phyloP scores from a whole-genome alignment of 2,113 vertebrate genomes.

The Urocitellus parryii region DNA sequence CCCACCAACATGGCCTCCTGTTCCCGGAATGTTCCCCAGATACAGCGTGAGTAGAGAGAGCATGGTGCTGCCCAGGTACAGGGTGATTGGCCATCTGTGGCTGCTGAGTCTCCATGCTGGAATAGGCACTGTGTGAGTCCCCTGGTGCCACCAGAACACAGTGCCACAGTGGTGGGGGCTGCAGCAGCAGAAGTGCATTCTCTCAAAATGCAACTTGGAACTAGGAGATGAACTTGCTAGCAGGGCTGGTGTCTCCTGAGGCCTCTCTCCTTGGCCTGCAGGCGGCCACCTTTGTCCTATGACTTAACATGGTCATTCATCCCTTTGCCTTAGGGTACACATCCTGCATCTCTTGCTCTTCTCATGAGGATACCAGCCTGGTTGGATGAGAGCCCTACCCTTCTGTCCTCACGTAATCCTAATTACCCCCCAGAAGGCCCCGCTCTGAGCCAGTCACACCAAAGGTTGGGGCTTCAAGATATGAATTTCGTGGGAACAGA shows the following conservation, averaged over 20 bases:
- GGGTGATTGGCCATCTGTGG: not conserved
- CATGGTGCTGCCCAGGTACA: rapidly evolving
- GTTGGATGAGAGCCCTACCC: not conserved
- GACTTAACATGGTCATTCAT: not conserved
- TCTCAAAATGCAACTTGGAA: not conserved
- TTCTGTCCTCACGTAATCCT: not conserved
- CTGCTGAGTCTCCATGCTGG: not conserved
- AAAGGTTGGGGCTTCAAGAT: not conserved
- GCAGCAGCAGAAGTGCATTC: not conserved
- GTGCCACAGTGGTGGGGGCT: not conserved
- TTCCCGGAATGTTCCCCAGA: not conserved
- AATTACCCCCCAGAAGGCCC: not conserved
- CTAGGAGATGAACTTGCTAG: not conserved
- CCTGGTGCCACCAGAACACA: not conserved
- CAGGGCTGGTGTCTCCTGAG: not conserved
- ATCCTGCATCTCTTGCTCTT: not conserved
- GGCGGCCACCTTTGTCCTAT: rapidly evolving
- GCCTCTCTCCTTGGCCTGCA: not conserved
- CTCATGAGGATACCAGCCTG: not conserved
- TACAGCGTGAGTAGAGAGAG: not conserved
- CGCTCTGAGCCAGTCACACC: not conserved
- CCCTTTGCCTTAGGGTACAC: rapidly evolving
- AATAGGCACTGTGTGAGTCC: not conserved
- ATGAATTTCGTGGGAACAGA: not conserved
- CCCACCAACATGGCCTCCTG: not conserved